Conservation (phyloP, 1,140 invertebrate genomes). For the Steinernema feltiae region DNA sequence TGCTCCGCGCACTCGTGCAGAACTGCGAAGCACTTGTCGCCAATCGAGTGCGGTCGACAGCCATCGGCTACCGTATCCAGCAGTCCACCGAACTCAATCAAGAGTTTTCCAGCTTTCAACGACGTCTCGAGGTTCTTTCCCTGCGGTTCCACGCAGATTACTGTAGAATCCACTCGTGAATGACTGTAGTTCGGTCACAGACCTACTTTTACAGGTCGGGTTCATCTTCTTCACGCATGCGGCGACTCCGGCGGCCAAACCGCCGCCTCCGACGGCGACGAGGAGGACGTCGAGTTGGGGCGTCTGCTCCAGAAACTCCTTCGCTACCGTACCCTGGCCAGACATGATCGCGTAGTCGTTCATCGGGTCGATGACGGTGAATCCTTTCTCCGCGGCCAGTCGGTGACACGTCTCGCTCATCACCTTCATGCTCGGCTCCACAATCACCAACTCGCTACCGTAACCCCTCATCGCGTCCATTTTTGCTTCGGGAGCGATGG, state of each 20-base stretch:
- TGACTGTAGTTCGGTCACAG: background rate
- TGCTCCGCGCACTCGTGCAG: background rate
- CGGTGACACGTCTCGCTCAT: slow-evolving; percentile 20
- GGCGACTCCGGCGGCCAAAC: slow-evolving; percentile 61
- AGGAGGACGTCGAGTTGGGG: slow-evolving; percentile 61
- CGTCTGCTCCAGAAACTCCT: slow-evolving; percentile 59
- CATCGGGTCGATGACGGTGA: slow-evolving; percentile 49
- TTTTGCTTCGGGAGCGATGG: slow-evolving; percentile 56
- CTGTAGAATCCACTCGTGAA: background rate
- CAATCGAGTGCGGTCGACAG: background rate
- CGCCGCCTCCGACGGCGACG: slow-evolving; percentile 61
- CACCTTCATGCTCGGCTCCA: slow-evolving; percentile 51
- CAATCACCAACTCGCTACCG: slow-evolving; percentile 45
- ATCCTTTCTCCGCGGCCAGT: slow-evolving; percentile 31
- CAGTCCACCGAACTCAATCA: background rate
- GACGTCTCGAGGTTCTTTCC: background rate
- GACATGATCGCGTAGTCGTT: slow-evolving; percentile 59
- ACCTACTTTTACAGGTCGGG: slow-evolving; percentile 25
- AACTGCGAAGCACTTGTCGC: background rate
- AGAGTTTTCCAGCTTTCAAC: background rate
- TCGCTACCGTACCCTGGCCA: slow-evolving; percentile 58
- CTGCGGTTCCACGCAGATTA: background rate
- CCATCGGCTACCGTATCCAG: background rate
- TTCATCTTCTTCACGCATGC: slow-evolving; percentile 58
- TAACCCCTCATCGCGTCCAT: slow-evolving; percentile 58